Evolutionary conservation across 2,113 vertebrate species (phyloP), one percentile per base, ranked within the genome.

Genomic region (Sclerurus mexicanus): DNA sequence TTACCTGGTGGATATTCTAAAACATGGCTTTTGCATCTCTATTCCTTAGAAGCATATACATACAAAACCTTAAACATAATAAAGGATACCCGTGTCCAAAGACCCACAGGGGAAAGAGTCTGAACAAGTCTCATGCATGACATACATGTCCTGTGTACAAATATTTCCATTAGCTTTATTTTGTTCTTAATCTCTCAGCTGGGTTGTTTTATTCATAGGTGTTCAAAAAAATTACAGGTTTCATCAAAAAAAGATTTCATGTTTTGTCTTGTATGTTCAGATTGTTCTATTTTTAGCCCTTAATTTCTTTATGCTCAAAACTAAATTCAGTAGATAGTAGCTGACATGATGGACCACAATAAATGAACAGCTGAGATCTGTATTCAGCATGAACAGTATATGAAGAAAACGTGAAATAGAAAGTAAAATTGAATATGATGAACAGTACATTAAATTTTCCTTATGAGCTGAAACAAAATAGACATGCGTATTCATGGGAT

Each of bases 401-500:
- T 47, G 9, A 74, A 77, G 10, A 86, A 94, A 86, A 78, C 4
- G 20, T 40, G 31, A 74, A 81, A 56, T 49, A 91, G 25, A 93
- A 82, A 66, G 21, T 28, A 52, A 84, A 75, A 80, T 17, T 28
- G 50, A 89, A 74, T 28, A 60, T 13, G 0, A 42, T 9, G 2
- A 91, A 35, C 4, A 49, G 5, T 25, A 25, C 27, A 53, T 39
- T 49, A 58, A 14, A 28, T 69, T 84, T 58, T 73, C 27, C 37
- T 62, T 83, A 44, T 3, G 10, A 37, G 7, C 17, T 60, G 53
- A 85, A 85, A 44, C 7, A 93, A 90, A 82, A 40, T 24, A 91
- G 59, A 40, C 4, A 5, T 44, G 3, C 7, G n/a, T 68, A 72
- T 44, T 85, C 56, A 44, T 59, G 16, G 2, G 0, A 1, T 2